phyloP scores from a whole-genome alignment of 2,888 invertebrate genomes.

The Tanypteryx hageni region DNA sequence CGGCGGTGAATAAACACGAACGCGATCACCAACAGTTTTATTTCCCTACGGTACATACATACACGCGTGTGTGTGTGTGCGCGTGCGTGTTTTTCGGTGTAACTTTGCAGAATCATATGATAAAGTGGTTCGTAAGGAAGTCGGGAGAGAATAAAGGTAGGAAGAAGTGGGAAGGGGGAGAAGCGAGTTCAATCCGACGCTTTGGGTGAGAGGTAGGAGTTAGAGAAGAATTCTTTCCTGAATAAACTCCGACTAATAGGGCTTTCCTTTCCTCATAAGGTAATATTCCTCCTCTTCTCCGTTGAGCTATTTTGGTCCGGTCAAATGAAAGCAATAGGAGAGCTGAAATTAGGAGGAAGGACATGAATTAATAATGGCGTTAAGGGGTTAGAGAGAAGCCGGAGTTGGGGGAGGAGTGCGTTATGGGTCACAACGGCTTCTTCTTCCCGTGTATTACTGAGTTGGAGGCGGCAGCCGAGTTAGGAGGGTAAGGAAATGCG shows the following conservation, averaged over 20 bases:
- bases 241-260: no score
- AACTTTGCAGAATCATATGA: neutral
- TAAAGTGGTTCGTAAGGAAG: neutral
- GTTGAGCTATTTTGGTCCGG: neutral
- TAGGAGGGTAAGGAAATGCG: neutral
- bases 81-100: no score
- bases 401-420: neutral
- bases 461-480: neutral
- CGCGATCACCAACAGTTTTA: no score
- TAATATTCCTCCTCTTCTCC: neutral
- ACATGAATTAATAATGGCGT: constrained; percentile 27
- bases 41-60: no score
- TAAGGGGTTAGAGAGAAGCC: neutral
- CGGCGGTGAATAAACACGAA: no score
- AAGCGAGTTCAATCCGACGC: neutral
- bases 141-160: neutral
- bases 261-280: neutral
- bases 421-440: neutral
- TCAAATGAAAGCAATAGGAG: constrained; percentile 15
- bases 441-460: neutral
- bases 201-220: neutral
- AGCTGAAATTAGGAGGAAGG: neutral
- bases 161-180: neutral
- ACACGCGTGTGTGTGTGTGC: no score
- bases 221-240: no score